These are phyloP conservation scores for Anomalospiza imberbis DNA, from an alignment of 2,797 vertebrate genomes.

Conservation along the genomic window DNA sequence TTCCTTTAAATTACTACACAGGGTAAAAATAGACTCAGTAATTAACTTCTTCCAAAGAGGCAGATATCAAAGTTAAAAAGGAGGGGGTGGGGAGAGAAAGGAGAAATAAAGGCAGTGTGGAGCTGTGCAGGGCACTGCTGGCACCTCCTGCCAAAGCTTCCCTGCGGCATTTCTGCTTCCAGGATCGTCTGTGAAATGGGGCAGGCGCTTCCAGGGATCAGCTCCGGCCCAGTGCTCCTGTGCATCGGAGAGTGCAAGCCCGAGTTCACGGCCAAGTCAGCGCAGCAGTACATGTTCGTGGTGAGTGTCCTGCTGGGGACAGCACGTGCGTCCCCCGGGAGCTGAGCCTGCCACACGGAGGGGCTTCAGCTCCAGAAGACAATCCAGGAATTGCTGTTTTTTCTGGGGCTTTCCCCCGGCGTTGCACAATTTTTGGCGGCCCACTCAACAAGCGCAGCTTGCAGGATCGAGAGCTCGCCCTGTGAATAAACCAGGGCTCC, in stretches of 20 bases:
- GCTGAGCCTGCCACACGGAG: rapidly evolving
- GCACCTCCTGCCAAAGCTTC: conserved; percentile 1
- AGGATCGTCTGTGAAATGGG: conserved; percentile 99
- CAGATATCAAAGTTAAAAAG: conserved; percentile 32
- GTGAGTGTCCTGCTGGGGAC: conserved; percentile 71
- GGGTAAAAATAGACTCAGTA: conserved; percentile 52
- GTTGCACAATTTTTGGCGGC: rapidly evolving
- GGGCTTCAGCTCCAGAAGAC: neutral
- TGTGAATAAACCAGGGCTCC: neutral
- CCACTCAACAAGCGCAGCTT: rapidly evolving
- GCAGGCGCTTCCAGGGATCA: conserved; percentile 76
- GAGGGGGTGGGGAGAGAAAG: too few species aligned
- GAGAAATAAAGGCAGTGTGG: neutral
- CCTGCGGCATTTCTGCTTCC: conserved; percentile 38
- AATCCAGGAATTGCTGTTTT: neutral
- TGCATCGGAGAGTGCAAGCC: conserved; percentile 94
- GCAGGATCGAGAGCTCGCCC: neutral
- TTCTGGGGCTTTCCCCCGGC: neutral
- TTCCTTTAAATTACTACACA: conserved; percentile 46
- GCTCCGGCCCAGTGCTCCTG: conserved; percentile 87
- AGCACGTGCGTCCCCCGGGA: rapidly evolving
- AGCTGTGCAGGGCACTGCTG: neutral
- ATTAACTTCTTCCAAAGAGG: conserved; percentile 50
- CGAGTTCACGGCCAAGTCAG: conserved; percentile 88
- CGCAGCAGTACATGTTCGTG: conserved; percentile 92